Base-by-base conservation (phyloP, 2,888 invertebrate species). In the Luperina nickerlii region DNA sequence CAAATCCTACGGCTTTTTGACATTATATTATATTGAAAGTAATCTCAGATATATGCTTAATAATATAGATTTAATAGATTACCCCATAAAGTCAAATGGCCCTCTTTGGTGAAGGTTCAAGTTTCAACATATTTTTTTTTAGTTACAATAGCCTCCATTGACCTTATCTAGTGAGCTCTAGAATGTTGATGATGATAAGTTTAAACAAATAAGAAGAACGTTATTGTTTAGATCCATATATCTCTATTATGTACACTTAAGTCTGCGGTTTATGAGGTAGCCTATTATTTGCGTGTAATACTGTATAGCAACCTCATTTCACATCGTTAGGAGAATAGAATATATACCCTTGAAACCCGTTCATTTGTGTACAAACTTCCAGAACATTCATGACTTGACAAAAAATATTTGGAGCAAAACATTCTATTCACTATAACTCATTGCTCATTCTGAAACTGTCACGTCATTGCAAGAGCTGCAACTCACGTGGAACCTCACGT, bases 321-420 rank as follows among this genome's bases (percentile, higher is more conserved):
- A 3, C 48, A 6, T 42, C 15, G 6, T 74, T 18, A 2, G 7
- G 4, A 70, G 32, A 60, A 72, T 42, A 32, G 32, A 32, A 32
- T 32, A n/a, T n/a, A n/a, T n/a, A 65, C 48, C 65, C 18, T 69
- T 51, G 51, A 54, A 74, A 32, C 32, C 1, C 32, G 11, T 85
- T 65, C 0, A 60, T 68, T 82, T 69, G n/a, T 65, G 54, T 63
- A 60, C 32, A 32, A 60, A 38, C 27, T 75, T 60, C 32, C 48
- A 74, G 74, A 71, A 76, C 54, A 70, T 60, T 83, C 70, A 24
- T 76, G 73, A 82, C 57, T 45, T 76, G 20, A 51, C 76, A 82
- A 70, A 68, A 70, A 76, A 20, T 68, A 85, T 70, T 63, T 45
- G 7, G 32, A 54, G 42, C 68, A 69, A 42, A 76, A 73, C 15